Base-by-base conservation (phyloP, 1,140 invertebrate species). In the Hycleus cichorii region DNA sequence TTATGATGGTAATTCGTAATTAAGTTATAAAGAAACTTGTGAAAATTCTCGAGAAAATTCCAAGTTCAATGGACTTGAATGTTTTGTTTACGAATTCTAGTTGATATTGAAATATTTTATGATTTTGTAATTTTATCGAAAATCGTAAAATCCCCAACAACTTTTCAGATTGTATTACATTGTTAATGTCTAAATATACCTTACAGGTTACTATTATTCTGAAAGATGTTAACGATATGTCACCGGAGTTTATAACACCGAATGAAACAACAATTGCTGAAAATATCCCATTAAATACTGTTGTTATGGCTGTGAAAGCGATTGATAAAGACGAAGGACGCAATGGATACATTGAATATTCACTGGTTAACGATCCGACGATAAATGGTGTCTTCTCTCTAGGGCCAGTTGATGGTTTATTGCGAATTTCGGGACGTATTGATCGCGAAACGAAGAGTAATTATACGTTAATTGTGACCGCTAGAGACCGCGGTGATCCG, bases 171-270 rank as follows among this genome's bases (percentile, higher is more conserved):
- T 32, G 32, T 32, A 7, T 32, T 32, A 32, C 32, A 32, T 32
- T 32, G 32, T 32, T 32, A 32, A 32, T 32, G 4, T 32, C 4
- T 32, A 25, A 60, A 47, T 32, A 7, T 59, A 61, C 63, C 66
- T 76, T 76, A 39, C 76, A 93, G 89, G 90, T 97, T 39, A 91
- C 83, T 18, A 86, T 98, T 59, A 82, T 86, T 50, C 75, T 97
- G 42, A 84, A 91, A 71, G 95, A 97, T 75, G 88, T 97, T 12
- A 98, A 98, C 76, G 95, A 99, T 74, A 87, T 93, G 80, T 82
- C 90, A 9, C 95, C 96, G 0, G 84, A 89, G 69, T 98, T 98
- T 75, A 82, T 93, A 62, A 86, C 89, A 5, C 78, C 87, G 0
- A 91, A 89, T 64, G 82, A 84, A 66, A 90, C 89, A 4, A 75